Evolutionary conservation across 1,140 invertebrate genomes (phyloP), one percentile per base, ranked within the genome.

Genomic region (Drosophila trapezifrons): DNA sequence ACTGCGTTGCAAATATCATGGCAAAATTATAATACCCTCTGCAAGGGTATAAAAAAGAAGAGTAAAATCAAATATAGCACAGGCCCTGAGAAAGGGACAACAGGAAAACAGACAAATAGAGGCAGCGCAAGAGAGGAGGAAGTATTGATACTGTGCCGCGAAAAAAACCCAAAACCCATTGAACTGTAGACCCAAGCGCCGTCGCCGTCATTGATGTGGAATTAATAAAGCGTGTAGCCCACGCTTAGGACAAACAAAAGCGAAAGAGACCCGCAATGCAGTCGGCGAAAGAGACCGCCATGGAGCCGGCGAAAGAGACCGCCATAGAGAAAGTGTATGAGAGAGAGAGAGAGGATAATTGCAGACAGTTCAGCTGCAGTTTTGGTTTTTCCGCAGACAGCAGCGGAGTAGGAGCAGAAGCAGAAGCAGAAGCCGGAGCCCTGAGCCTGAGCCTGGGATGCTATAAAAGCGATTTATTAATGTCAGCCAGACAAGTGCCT

Each of bases 381-480:
- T 83, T 70, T 58, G 56, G 57, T 78, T 65, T 49, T 45, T 56
- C 49, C 42, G 62, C 49, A 51, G 42, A 25, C 69, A 67, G 69
- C 43, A 37, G 29, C 49, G 63, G 66, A 74, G 51, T 51, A 46
- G 63, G 25, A 63, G 18, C 29, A 40, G 54, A 17, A 40, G 12
- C 18, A n/a, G 17, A 13, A 35, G 3, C 40, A 6, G 38, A 9
- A 15, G 15, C 38, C 13, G 13, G 7, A 13, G 43, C 18, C 43
- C 32, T 32, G 62, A 46, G 65, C 52, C 64, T 32, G 29, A 25
- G 22, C 22, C 22, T 2, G 22, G 62, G 66, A 75, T 86, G 84
- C 84, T 78, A 80, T 89, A 89, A 80, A 87, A 80, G 79, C 84
- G 84, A 87, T 87, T 87, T 87, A 89, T 87, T 87, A 89, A 87